A percentile compares a stretch with the other conserved stretches of the same genome.
Evolutionary conservation across 2,113 vertebrate species (phyloP).

Genomic region (Syrrhaptes paradoxus): DNA sequence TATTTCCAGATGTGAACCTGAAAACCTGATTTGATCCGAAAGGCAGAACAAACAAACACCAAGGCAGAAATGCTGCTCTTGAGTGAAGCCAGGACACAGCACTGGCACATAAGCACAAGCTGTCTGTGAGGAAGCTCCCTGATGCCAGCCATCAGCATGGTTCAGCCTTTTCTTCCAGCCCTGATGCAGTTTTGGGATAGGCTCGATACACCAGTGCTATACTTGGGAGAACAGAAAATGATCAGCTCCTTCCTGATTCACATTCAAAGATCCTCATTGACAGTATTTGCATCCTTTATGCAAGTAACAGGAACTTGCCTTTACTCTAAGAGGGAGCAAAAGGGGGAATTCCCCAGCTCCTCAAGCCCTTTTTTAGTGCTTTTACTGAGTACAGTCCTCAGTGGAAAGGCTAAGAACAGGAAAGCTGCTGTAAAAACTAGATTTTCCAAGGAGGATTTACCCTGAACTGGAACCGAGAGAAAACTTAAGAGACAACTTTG

Average conservation of each 20-base stretch:
- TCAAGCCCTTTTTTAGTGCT: not conserved
- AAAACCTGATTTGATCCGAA: not conserved
- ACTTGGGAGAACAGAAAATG: not conserved
- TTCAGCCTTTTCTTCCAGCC: not conserved
- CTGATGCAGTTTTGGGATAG: not conserved
- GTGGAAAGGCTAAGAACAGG: not conserved
- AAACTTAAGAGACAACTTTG: not conserved
- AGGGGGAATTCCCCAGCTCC: not conserved
- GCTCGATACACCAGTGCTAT: accelerated
- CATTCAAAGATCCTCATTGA: not conserved
- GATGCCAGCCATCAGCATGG: not conserved
- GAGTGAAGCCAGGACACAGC: not conserved
- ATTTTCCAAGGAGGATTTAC: not conserved
- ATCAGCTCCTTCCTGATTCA: not conserved
- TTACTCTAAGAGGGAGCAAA: not conserved
- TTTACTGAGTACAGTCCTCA: not conserved
- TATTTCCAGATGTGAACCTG: not conserved
- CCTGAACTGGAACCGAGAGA: not conserved
- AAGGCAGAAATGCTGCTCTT: not conserved
- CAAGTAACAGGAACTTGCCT: not conserved
- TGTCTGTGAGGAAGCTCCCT: not conserved
- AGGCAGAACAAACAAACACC: not conserved
- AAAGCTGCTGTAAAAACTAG: not conserved
- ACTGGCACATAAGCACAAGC: too few relatives aligned
- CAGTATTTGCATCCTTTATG: accelerated